Conservation (phyloP, 2,113 vertebrate species). For the Ceuthmochares aereus region DNA sequence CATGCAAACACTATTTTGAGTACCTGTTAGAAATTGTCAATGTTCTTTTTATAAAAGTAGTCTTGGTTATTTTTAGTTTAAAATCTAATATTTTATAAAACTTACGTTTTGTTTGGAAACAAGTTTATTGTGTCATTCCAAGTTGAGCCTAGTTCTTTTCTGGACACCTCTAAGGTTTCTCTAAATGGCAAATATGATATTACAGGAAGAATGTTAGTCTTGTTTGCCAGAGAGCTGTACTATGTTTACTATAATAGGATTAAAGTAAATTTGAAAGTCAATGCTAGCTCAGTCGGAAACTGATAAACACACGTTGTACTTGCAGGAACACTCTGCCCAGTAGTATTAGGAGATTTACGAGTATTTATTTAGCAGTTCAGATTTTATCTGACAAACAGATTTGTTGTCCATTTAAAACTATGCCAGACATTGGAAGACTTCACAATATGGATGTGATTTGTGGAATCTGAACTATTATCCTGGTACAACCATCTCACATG, state of each 20-base stretch:
- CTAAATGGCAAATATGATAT: conserved; percentile 66
- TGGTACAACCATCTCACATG: neutral
- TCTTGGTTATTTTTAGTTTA: neutral
- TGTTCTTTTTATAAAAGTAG: conserved; percentile 28
- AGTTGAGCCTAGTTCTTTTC: conserved; percentile 50
- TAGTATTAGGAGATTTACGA: conserved; percentile 28
- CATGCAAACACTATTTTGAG: neutral
- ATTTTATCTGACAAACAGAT: conserved; percentile 21
- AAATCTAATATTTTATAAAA: conserved; percentile 40
- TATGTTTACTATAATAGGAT: conserved; percentile 67
- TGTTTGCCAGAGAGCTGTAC: conserved; percentile 66
- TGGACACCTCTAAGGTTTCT: conserved; percentile 59
- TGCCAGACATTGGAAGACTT: neutral
- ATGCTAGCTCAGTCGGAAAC: conserved; percentile 12
- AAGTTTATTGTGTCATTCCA: conserved; percentile 39
- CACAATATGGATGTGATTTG: conserved; percentile 5
- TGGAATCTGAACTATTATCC: neutral
- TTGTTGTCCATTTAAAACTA: conserved; percentile 24
- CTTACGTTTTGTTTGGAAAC: conserved; percentile 53
- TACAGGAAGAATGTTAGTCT: conserved; percentile 60
- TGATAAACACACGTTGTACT: conserved; percentile 33
- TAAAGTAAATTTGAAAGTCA: conserved; percentile 39
- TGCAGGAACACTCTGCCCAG: neutral
- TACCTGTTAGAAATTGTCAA: conserved; percentile 13
- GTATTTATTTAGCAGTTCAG: conserved; percentile 44